Percentiles rank a stretch among this genome's conserved stretches.
Evolutionary conservation across 2,888 invertebrate genomes (phyloP).

Genomic region (Tanytarsus gracilentus): DNA sequence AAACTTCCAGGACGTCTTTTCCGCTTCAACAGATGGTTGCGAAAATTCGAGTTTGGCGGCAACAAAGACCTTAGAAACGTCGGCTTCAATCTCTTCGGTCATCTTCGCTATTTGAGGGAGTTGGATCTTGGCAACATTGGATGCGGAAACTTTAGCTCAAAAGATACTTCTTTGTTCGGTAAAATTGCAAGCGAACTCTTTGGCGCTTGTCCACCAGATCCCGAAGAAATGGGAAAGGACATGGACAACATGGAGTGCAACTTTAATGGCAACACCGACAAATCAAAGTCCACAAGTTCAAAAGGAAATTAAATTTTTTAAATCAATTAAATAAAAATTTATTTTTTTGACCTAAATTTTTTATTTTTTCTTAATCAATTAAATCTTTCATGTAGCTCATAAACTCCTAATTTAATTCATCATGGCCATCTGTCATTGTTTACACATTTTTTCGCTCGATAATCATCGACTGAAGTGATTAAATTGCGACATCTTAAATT

Average conservation of each 20-base stretch:
- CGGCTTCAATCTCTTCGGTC: neutral
- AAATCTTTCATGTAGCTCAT: no score
- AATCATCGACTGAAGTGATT: no score
- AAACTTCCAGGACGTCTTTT: neutral
- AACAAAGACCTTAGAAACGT: neutral
- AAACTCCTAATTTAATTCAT: no score
- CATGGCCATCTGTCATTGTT: no score
- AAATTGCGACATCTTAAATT: no score
- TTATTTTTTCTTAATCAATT: no score
- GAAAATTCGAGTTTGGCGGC: neutral
- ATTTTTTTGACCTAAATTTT: no score
- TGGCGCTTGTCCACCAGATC: neutral
- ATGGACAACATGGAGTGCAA: constrained; percentile 3
- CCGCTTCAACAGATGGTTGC: neutral
- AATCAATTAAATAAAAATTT: no score
- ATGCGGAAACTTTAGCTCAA: neutral
- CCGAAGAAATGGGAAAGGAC: neutral
- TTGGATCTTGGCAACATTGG: neutral
- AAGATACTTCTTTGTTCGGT: neutral
- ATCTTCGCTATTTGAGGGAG: neutral
- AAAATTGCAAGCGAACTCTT: neutral
- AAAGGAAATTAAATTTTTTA: neutral
- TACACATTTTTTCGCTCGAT: no score
- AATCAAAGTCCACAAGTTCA: neutral
- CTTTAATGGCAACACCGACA: neutral